Evolutionary conservation across 2,888 invertebrate genomes (phyloP).

Genomic region (Erannis defoliaria): DNA sequence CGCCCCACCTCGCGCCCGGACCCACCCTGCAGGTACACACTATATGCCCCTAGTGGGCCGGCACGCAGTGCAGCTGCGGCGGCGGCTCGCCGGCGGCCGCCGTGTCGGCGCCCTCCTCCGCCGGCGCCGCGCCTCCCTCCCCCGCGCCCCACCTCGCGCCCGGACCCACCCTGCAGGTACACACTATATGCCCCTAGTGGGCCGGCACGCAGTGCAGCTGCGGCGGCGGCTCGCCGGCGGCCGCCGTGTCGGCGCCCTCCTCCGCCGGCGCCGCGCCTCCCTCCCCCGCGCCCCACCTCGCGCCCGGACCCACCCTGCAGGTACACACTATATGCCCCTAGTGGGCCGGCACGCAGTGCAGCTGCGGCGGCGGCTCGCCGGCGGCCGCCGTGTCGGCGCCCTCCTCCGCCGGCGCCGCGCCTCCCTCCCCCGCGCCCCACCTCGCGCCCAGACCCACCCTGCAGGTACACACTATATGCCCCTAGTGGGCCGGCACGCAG

Average conservation of each 20-base stretch:
- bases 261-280: constrained; percentile 76
- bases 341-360: constrained; percentile 81
- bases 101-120: constrained; percentile 75
- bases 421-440: constrained; percentile 61
- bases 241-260: constrained; percentile 73
- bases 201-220: constrained; percentile 82
- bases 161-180: constrained; percentile 64
- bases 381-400: constrained; percentile 75
- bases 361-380: constrained; percentile 81
- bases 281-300: constrained; percentile 59
- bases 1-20: constrained; percentile 49
- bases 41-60: no score
- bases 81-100: constrained; percentile 78
- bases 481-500: no score
- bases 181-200: no score
- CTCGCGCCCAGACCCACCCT: constrained; percentile 54
- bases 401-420: constrained; percentile 75
- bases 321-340: no score
- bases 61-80: constrained; percentile 81
- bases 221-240: constrained; percentile 80
- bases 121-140: constrained; percentile 75
- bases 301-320: constrained; percentile 60
- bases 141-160: constrained; percentile 55
- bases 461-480: no score
- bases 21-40: constrained; percentile 66